phyloP scores from a whole-genome alignment of 2,113 vertebrate genomes.

The Sisor rabdophorus region DNA sequence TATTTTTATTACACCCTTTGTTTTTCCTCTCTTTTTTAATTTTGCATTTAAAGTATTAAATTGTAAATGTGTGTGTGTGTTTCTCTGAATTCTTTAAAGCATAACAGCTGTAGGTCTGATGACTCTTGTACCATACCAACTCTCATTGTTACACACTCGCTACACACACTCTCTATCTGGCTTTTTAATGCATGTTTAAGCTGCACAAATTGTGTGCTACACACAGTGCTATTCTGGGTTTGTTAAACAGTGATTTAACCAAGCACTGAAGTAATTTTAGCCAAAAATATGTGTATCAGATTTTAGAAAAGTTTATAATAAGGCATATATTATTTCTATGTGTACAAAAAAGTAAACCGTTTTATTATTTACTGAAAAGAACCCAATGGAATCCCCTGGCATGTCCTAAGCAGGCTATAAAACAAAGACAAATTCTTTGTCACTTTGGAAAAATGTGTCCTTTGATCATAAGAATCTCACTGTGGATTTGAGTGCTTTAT shows the following conservation, averaged over 20 bases:
- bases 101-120: neutral
- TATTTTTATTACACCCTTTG: neutral
- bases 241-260: conserved; percentile 13
- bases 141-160: neutral
- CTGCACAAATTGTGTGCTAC: too few relatives aligned
- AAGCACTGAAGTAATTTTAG: conserved; percentile 10
- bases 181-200: neutral
- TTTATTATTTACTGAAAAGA: conserved; percentile 18
- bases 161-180: neutral
- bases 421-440: conserved; percentile 47
- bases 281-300: conserved; percentile 3
- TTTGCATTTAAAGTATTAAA: neutral
- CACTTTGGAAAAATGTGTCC: conserved; percentile 43
- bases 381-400: conserved; percentile 23
- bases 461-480: conserved; percentile 50
- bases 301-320: conserved; percentile 18
- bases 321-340: conserved; percentile 3
- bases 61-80: neutral
- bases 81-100: neutral
- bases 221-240: neutral
- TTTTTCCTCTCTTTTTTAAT: neutral
- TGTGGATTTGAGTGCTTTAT: conserved; percentile 44
- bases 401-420: conserved; percentile 39
- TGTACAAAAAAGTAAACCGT: conserved; percentile 10
- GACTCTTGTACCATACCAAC: conserved; percentile 4